Percentiles rank a stretch among this genome's conserved stretches.
These are phyloP conservation scores for Ptilonorhynchus violaceus DNA, from an alignment of 2,113 vertebrate species.

Conservation along the genomic window DNA sequence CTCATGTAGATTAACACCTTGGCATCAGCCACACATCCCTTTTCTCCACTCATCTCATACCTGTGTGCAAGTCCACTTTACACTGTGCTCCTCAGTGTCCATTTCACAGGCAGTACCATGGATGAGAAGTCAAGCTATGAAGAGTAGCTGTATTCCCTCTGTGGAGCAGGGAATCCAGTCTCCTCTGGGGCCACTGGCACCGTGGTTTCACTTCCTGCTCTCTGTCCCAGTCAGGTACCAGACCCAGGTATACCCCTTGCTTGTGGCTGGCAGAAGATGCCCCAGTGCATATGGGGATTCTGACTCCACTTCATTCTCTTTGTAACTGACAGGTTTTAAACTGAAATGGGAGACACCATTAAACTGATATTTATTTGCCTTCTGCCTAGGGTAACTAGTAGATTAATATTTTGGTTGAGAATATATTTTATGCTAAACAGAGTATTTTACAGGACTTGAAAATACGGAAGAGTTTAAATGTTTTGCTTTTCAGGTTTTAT, in stretches of 20 bases:
- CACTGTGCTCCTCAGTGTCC: not conserved
- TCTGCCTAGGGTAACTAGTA: not conserved
- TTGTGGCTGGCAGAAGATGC: not conserved
- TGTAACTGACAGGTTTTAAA: not conserved
- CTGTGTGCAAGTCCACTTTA: not conserved
- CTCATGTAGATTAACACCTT: not conserved
- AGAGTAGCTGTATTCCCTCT: not conserved
- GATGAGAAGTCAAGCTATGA: not conserved
- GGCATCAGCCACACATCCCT: not conserved
- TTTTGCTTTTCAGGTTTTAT: slow-evolving; percentile 40
- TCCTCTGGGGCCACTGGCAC: not conserved
- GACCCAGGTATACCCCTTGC: not conserved
- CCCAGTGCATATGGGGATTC: not conserved
- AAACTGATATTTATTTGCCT: slow-evolving; percentile 16
- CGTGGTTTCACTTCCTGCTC: not conserved
- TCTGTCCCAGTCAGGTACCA: not conserved
- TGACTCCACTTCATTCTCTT: not conserved
- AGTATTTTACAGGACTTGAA: slow-evolving; percentile 1
- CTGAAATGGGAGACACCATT: not conserved
- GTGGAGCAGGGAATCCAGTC: not conserved
- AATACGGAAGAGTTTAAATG: not conserved
- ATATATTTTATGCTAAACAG: slow-evolving; percentile 21
- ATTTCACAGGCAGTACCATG: not conserved
- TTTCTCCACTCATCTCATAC: not conserved
- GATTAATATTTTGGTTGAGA: slow-evolving; percentile 12